A percentile compares a stretch with the other conserved stretches of the same genome.
Conservation (phyloP, 2,888 invertebrate species). For the Xanthorhoe designata region DNA sequence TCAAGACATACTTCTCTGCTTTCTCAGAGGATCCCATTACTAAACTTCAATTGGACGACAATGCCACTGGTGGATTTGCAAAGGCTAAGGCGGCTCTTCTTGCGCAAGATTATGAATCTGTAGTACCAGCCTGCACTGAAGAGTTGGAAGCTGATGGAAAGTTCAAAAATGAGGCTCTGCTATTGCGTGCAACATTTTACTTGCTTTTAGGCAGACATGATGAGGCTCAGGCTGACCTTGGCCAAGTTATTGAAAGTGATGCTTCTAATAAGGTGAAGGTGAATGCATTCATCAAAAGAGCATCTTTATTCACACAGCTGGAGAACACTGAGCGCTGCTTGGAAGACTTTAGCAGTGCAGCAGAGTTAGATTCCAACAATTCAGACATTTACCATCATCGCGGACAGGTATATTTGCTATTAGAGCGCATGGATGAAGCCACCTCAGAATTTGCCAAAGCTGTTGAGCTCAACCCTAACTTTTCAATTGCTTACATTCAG, state of each 20-base stretch:
- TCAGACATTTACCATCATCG: conserved; percentile 97
- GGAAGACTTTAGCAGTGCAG: conserved; percentile 92
- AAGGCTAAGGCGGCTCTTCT: conserved; percentile 90
- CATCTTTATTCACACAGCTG: conserved; percentile 92
- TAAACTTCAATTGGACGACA: conserved; percentile 77
- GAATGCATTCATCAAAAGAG: conserved; percentile 95
- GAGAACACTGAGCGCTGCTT: conserved; percentile 90
- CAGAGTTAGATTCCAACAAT: conserved; percentile 91
- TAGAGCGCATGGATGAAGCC: conserved; percentile 93
- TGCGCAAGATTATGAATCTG: conserved; percentile 90
- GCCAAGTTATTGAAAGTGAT: conserved; percentile 88
- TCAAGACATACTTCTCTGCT: conserved; percentile 94
- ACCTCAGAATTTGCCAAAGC: conserved; percentile 93
- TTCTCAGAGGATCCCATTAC: conserved; percentile 95
- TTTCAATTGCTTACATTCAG: conserved; percentile 94
- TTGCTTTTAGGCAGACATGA: conserved; percentile 91
- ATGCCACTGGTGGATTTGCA: conserved; percentile 86
- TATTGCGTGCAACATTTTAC: conserved; percentile 94
- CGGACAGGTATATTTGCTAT: conserved; percentile 93
- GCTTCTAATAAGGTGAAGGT: conserved; percentile 88
- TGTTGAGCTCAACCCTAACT: conserved; percentile 92
- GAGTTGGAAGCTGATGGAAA: conserved; percentile 89
- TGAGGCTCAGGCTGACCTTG: conserved; percentile 90
- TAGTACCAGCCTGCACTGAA: conserved; percentile 92
- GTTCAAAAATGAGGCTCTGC: conserved; percentile 89